phyloP scores from a whole-genome alignment of 2,797 vertebrate species.

The Halcyon badia region DNA sequence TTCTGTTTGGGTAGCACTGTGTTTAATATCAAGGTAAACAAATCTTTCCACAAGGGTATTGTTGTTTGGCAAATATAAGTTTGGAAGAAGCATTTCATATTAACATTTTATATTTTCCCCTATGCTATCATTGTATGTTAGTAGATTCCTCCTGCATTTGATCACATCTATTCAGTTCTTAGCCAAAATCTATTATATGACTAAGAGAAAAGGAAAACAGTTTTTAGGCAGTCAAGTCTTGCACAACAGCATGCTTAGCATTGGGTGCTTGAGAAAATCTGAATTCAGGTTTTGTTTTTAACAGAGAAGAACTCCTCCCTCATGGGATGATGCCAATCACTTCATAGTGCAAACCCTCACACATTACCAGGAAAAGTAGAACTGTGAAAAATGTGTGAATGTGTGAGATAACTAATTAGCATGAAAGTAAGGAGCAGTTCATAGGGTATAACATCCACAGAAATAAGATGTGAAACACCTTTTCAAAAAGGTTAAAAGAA shows the following conservation, averaged over 20 bases:
- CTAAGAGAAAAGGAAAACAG: background rate
- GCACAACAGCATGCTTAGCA: background rate
- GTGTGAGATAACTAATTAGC: background rate
- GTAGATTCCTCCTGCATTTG: background rate
- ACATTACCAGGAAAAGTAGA: background rate
- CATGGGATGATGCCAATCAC: background rate
- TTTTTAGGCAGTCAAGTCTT: background rate
- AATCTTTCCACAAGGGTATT: background rate
- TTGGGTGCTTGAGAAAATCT: background rate
- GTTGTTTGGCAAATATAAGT: background rate
- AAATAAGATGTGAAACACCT: background rate
- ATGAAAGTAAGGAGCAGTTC: background rate
- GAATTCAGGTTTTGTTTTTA: background rate
- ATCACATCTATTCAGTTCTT: background rate
- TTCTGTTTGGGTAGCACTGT: background rate
- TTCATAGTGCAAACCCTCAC: background rate
- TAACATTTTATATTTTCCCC: background rate
- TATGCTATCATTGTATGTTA: background rate
- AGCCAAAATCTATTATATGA: background rate
- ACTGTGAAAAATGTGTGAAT: conserved; percentile 11
- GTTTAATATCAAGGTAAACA: background rate
- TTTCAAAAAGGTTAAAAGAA: background rate
- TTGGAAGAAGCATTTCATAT: rapidly evolving
- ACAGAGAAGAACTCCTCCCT: background rate
- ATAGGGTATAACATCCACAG: background rate